Evolutionary conservation across 2,797 vertebrate species (phyloP).

Genomic region (Anniella stebbinsi): DNA sequence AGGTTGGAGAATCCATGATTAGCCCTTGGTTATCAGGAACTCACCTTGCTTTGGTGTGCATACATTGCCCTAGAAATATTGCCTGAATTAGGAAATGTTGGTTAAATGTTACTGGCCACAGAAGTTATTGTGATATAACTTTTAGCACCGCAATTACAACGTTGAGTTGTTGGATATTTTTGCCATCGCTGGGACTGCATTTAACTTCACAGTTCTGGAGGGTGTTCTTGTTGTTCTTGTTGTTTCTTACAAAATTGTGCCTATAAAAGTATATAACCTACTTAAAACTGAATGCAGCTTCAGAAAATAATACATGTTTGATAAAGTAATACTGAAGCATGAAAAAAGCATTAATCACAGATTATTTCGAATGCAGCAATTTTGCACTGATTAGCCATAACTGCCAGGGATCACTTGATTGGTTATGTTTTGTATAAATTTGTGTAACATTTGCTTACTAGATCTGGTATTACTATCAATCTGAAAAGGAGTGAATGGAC

Average conservation of each 20-base stretch:
- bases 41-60: not conserved
- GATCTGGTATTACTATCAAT: not conserved
- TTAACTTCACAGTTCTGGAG: not conserved
- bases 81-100: constrained; percentile 22
- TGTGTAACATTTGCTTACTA: not conserved
- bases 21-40: not conserved
- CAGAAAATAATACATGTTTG: constrained; percentile 48
- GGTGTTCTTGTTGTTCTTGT: no score
- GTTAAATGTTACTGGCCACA: not conserved
- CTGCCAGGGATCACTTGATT: not conserved
- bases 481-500: not conserved
- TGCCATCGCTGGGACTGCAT: not conserved
- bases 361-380: not conserved
- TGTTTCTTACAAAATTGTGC: not conserved
- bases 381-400: not conserved
- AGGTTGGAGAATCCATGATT: not conserved
- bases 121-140: constrained; percentile 23
- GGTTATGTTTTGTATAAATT: not conserved
- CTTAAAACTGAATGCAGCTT: constrained; percentile 59
- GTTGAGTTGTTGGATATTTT: constrained; percentile 44
- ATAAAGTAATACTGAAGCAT: constrained; percentile 69
- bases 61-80: constrained; percentile 21
- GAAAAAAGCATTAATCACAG: constrained; percentile 35
- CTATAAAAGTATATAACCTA: constrained; percentile 39
- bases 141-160: constrained; percentile 7